Evolutionary conservation across 1,140 invertebrate genomes (phyloP).

Genomic region (Pogonus chalceus): DNA sequence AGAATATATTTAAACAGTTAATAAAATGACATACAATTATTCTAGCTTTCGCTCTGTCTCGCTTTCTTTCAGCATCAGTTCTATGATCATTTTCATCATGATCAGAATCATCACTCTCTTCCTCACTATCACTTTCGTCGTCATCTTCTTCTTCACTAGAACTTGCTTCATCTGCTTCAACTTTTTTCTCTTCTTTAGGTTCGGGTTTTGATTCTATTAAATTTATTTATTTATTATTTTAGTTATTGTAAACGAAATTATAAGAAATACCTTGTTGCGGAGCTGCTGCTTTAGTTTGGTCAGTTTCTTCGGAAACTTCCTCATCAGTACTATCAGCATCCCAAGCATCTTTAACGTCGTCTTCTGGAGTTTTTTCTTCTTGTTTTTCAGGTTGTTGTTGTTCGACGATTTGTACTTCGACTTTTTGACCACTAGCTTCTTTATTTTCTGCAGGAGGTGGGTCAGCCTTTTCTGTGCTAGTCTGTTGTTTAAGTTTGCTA

Average conservation of each 20-base stretch:
- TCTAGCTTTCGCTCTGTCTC: constrained; percentile 52
- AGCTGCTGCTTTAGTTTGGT: constrained; percentile 21
- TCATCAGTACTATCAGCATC: constrained; percentile 62
- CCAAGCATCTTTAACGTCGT: constrained; percentile 72
- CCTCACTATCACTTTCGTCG: constrained; percentile 30
- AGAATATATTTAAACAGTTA: background rate
- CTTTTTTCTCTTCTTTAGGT: constrained; percentile 21
- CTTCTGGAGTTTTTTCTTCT: constrained; percentile 37
- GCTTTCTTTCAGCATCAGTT: constrained; percentile 53
- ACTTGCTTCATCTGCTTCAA: constrained; percentile 38
- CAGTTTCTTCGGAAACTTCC: constrained; percentile 46
- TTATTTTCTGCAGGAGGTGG: constrained; percentile 37
- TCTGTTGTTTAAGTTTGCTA: constrained; percentile 49
- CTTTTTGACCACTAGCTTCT: constrained; percentile 33
- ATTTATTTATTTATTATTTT: background rate
- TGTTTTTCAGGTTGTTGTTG: constrained; percentile 37
- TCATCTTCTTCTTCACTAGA: constrained; percentile 50
- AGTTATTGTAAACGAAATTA: background rate
- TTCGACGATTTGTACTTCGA: constrained; percentile 47
- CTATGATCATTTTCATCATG: constrained; percentile 41
- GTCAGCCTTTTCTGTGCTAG: constrained; percentile 28
- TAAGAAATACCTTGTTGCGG: background rate
- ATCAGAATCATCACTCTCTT: constrained; percentile 37
- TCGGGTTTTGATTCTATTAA: constrained; percentile 11
- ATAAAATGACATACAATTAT: constrained; percentile 33